These are phyloP conservation scores for Scrobipalpa atriplicella DNA, from an alignment of 2,888 invertebrate genomes.

Conservation along the genomic window DNA sequence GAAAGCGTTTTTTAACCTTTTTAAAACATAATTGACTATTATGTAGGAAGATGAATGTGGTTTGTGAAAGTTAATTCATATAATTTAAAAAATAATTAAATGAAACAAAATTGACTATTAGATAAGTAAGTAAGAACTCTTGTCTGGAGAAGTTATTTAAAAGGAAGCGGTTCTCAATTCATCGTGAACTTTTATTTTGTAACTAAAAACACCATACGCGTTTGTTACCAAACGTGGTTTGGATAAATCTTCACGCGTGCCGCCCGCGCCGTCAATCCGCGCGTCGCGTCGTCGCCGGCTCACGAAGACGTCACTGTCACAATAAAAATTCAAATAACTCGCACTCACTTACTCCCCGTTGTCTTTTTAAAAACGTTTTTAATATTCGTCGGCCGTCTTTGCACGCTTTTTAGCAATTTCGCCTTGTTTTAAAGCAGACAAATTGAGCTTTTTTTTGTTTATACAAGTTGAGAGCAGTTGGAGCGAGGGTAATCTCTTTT, in stretches of 20 bases:
- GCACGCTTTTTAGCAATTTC: slow-evolving; percentile 71
- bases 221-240: not conserved
- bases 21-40: too few relatives aligned
- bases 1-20: too few relatives aligned
- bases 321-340: slow-evolving; percentile 73
- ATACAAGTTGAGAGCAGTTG: slow-evolving; percentile 78
- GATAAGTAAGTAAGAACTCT: too few relatives aligned
- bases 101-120: too few relatives aligned
- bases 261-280: not conserved
- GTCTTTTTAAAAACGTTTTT: slow-evolving; percentile 77
- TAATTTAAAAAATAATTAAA: too few relatives aligned
- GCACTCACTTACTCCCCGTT: slow-evolving; percentile 57
- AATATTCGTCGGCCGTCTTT: slow-evolving; percentile 77
- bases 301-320: slow-evolving; percentile 54
- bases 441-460: slow-evolving; percentile 78
- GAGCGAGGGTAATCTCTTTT: slow-evolving; percentile 80
- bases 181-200: too few relatives aligned
- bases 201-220: not conserved
- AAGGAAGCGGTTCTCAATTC: too few relatives aligned
- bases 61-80: too few relatives aligned
- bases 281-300: slow-evolving; percentile 11
- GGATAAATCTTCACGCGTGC: not conserved
- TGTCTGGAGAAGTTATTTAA: too few relatives aligned
- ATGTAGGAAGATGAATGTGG: too few relatives aligned
- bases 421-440: slow-evolving; percentile 72